Conservation (phyloP, 2,888 invertebrate genomes). For the Nebria salina region DNA sequence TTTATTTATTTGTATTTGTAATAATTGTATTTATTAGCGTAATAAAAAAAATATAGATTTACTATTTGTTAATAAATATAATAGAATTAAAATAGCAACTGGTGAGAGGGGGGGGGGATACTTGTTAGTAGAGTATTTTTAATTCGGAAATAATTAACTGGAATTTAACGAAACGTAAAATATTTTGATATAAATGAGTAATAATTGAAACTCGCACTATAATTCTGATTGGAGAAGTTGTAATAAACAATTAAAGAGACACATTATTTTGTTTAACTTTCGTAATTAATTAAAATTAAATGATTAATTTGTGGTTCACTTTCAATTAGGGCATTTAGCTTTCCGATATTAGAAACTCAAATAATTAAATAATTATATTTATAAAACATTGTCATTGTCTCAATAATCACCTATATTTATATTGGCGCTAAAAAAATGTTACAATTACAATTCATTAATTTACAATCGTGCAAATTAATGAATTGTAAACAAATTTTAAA, state of each 20-base stretch:
- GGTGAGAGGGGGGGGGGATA: too few relatives aligned
- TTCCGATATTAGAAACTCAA: slow-evolving; percentile 12
- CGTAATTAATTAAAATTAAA: slow-evolving; percentile 11
- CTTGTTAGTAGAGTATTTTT: too few relatives aligned
- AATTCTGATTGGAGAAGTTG: neutral
- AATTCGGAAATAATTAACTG: neutral
- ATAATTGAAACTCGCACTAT: neutral
- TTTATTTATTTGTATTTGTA: neutral
- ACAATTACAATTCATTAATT: neutral
- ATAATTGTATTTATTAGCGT: neutral
- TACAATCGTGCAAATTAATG: too few relatives aligned
- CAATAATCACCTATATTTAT: neutral
- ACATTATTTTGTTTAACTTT: slow-evolving; percentile 5
- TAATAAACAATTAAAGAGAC: neutral
- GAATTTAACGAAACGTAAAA: neutral
- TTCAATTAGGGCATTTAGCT: slow-evolving; percentile 8
- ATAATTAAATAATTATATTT: neutral
- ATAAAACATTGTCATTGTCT: neutral
- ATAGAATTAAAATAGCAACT: too few relatives aligned
- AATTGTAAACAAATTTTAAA: too few relatives aligned
- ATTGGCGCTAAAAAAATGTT: neutral
- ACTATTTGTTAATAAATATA: neutral
- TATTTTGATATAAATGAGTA: neutral
- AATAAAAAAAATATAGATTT: neutral
- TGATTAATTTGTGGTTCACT: slow-evolving; percentile 5